Evolutionary conservation across 2,888 invertebrate species (phyloP).

Genomic region (Phengaris alcon): DNA sequence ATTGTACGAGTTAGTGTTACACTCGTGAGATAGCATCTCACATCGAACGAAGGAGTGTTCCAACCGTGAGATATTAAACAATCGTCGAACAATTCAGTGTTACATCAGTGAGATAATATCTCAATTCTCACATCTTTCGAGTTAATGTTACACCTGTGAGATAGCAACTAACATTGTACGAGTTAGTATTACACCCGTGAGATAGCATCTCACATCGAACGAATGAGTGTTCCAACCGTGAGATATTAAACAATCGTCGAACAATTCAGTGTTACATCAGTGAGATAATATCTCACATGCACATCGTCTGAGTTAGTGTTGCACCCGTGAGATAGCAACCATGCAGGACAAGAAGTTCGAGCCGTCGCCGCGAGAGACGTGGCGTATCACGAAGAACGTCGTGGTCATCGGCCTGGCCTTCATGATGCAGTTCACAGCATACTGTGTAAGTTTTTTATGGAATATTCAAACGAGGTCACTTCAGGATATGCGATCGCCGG

Average conservation of each 20-base stretch:
- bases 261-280: neutral
- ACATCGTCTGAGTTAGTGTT: neutral
- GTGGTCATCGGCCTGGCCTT: constrained; percentile 81
- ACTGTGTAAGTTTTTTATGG: constrained; percentile 52
- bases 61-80: neutral
- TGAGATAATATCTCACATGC: neutral
- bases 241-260: neutral
- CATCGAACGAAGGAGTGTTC: too few species aligned
- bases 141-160: too few species aligned
- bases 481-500: too few species aligned
- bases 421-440: constrained; percentile 83
- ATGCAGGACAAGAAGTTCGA: constrained; percentile 40
- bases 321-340: neutral
- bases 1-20: too few species aligned
- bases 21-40: too few species aligned
- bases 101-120: neutral
- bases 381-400: constrained; percentile 71
- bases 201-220: too few species aligned
- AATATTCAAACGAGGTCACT: too few species aligned
- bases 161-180: too few species aligned
- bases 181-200: too few species aligned
- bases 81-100: neutral
- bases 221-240: neutral
- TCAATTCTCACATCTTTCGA: too few species aligned
- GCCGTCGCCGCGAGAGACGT: constrained; percentile 53